phyloP scores from a whole-genome alignment of 2,113 vertebrate genomes.

The Tychaedon coryphoeus region DNA sequence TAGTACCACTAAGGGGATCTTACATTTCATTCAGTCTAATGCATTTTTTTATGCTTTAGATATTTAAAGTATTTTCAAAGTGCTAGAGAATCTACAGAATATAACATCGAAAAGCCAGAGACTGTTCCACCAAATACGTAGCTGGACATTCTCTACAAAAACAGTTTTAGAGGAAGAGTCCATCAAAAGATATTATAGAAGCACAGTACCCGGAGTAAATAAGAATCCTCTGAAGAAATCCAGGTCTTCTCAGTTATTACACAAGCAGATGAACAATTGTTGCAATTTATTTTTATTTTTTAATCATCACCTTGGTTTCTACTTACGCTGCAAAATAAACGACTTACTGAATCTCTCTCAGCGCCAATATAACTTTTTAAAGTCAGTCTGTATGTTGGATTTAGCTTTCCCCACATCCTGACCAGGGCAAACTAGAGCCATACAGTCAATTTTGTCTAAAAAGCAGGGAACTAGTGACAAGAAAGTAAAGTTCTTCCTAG shows the following conservation, averaged over 20 bases:
- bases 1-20: neutral
- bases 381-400: neutral
- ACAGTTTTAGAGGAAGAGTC: neutral
- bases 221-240: neutral
- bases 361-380: neutral
- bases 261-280: neutral
- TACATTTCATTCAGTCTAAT: neutral
- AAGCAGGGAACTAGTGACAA: neutral
- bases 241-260: neutral
- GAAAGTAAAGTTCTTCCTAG: neutral
- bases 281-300: neutral
- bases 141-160: neutral
- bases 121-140: neutral
- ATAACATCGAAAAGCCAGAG: neutral
- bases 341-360: neutral
- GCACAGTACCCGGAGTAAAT: neutral
- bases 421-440: neutral
- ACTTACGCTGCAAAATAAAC: neutral
- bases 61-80: neutral
- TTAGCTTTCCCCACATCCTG: constrained; percentile 46
- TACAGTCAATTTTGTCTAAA: neutral
- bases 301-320: neutral
- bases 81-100: neutral
- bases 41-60: neutral
- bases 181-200: neutral